Conservation (phyloP, 2,113 vertebrate genomes). For the Dolichallabes microphthalmus region DNA sequence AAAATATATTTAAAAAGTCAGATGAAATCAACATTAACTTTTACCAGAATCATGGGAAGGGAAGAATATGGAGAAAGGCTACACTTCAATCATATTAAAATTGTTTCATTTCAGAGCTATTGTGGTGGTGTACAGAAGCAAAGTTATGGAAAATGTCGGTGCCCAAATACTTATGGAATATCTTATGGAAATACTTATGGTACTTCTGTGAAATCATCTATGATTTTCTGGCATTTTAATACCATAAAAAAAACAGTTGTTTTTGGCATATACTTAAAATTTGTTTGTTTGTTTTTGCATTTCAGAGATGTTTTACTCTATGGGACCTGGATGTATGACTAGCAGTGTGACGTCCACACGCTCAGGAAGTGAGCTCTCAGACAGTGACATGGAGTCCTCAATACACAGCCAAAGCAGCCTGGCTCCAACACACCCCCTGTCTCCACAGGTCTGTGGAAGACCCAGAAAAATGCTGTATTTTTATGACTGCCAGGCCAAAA, state of each 20-base stretch:
- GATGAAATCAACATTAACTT: no score
- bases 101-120: no score
- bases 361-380: constrained; percentile 81
- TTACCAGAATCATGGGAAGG: no score
- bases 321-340: constrained; percentile 79
- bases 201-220: neutral
- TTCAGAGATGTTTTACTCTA: constrained; percentile 89
- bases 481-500: neutral
- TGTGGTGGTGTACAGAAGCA: no score
- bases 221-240: neutral
- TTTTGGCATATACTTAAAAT: neutral
- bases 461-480: neutral
- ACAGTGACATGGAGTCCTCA: constrained; percentile 84
- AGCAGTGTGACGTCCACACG: constrained; percentile 78
- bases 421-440: constrained; percentile 60
- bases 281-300: neutral
- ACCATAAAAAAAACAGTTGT: neutral
- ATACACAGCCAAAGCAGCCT: constrained; percentile 73
- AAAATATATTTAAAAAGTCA: no score
- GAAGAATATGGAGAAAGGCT: no score
- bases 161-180: neutral
- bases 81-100: no score
- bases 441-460: constrained; percentile 56
- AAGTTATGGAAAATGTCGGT: no score
- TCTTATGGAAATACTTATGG: neutral